A percentile compares a stretch with the other conserved stretches of the same genome.
phyloP scores from a whole-genome alignment of 2,888 invertebrate genomes.

The Hymenopus coronatus region DNA sequence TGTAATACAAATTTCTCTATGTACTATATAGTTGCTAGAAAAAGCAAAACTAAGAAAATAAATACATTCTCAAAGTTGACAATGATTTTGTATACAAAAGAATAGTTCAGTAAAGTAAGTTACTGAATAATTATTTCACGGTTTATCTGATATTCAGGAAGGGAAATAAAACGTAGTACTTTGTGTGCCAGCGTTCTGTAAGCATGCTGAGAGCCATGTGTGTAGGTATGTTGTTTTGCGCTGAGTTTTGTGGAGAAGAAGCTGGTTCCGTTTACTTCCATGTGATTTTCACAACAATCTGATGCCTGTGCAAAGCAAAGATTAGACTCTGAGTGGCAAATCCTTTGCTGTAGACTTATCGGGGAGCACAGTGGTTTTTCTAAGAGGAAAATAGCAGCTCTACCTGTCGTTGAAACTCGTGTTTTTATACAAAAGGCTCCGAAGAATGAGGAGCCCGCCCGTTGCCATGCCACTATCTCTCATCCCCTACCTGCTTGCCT shows the following conservation, averaged over 20 bases:
- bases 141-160: too few relatives aligned
- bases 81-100: too few relatives aligned
- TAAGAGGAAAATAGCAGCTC: background rate
- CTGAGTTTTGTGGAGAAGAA: background rate
- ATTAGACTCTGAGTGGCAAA: background rate
- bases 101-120: too few relatives aligned
- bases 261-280: background rate
- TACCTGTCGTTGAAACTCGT: background rate
- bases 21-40: too few relatives aligned
- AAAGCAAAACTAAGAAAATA: too few relatives aligned
- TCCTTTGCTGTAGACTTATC: background rate
- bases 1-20: too few relatives aligned
- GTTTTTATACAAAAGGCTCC: background rate
- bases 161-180: too few relatives aligned
- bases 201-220: background rate
- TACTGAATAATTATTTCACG: too few relatives aligned
- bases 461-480: background rate
- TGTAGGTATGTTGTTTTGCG: background rate
- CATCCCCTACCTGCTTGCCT: background rate
- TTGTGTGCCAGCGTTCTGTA: too few relatives aligned
- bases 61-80: too few relatives aligned
- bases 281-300: background rate
- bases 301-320: background rate
- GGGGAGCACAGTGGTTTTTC: background rate
- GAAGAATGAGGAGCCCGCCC: background rate